Percentiles rank a stretch among this genome's conserved stretches.
These are phyloP conservation scores for Drosophila sp. DNA, from an alignment of 1,140 invertebrate species.

Conservation along the genomic window DNA sequence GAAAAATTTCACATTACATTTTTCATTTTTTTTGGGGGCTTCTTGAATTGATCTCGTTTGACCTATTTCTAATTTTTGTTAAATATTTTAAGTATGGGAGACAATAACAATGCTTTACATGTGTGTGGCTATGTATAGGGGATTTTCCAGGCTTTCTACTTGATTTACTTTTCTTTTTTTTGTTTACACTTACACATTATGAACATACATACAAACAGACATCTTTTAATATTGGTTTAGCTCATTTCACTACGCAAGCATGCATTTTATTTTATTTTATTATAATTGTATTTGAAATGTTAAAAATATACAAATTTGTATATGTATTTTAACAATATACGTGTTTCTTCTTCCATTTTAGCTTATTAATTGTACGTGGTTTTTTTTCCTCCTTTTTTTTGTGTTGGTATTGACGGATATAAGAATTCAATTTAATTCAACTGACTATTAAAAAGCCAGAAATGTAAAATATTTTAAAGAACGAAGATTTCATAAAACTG, in stretches of 20 bases:
- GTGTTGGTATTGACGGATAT: conserved; percentile 13
- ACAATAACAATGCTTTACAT: conserved; percentile 27
- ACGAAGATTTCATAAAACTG: neutral
- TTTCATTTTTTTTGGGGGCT: conserved; percentile 16
- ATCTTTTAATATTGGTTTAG: conserved; percentile 14
- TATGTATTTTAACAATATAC: conserved; percentile 17
- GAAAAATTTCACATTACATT: neutral
- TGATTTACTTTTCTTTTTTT: neutral
- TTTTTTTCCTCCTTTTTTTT: neutral
- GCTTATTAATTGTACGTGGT: neutral
- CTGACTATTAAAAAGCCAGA: conserved; percentile 9
- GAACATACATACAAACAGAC: conserved; percentile 56
- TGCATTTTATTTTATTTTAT: conserved; percentile 47
- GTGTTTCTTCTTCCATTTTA: neutral
- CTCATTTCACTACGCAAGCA: conserved; percentile 51
- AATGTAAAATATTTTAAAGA: conserved; percentile 11
- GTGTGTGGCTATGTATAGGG: neutral
- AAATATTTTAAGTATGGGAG: conserved; percentile 5
- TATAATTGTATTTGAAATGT: conserved; percentile 21
- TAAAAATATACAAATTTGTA: conserved; percentile 16
- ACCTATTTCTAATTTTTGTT: conserved; percentile 33
- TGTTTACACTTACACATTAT: conserved; percentile 4
- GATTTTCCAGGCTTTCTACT: conserved; percentile 14
- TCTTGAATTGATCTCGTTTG: conserved; percentile 46
- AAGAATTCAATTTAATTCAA: conserved; percentile 14